Conservation (phyloP, 2,888 invertebrate genomes). For the Ophonus ardosiacus region DNA sequence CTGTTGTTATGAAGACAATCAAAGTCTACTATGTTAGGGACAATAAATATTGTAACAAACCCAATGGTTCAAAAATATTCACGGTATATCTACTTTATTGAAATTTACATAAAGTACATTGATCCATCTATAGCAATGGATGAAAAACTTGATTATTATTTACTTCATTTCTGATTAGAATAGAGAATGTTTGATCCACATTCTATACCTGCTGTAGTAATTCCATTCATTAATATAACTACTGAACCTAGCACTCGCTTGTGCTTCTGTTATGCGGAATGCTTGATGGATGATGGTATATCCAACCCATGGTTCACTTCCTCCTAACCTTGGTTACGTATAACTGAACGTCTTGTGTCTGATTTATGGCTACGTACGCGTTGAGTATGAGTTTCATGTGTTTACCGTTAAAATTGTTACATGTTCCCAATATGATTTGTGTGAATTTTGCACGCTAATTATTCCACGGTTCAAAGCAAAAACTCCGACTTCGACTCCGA, state of each 20-base stretch:
- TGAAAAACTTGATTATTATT: too few species aligned
- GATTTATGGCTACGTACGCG: background rate
- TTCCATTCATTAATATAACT: background rate
- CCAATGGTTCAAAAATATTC: too few species aligned
- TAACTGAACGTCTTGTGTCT: background rate
- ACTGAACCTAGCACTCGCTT: background rate
- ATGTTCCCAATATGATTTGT: conserved; percentile 6
- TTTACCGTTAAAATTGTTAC: conserved; percentile 33
- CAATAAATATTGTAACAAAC: too few species aligned
- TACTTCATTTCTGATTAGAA: too few species aligned
- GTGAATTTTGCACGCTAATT: conserved; percentile 14
- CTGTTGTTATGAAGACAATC: too few species aligned
- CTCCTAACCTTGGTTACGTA: background rate
- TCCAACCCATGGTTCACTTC: background rate
- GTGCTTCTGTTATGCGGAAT: background rate
- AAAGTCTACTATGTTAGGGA: too few species aligned
- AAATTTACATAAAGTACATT: too few species aligned
- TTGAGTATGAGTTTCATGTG: conserved; percentile 15
- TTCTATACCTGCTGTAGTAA: background rate
- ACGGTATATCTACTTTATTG: too few species aligned
- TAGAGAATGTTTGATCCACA: too few species aligned
- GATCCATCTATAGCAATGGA: too few species aligned
- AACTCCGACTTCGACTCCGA: too few species aligned
- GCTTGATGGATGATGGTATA: background rate
- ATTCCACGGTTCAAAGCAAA: background rate